A percentile compares a stretch with the other conserved stretches of the same genome.
phyloP scores from a whole-genome alignment of 1,140 invertebrate genomes.

The Helicorthomorpha holstii region DNA sequence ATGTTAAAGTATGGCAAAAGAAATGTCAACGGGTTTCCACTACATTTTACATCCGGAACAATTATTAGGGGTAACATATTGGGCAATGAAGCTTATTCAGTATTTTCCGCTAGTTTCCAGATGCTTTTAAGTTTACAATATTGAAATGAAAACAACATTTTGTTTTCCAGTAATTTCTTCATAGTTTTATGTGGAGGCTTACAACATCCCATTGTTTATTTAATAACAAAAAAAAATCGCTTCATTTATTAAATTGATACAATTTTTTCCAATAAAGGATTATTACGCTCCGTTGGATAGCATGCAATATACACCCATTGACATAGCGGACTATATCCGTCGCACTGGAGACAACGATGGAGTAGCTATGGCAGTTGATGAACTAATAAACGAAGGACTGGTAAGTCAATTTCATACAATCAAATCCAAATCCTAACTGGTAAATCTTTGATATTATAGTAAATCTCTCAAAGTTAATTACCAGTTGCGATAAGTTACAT shows the following conservation, averaged over 20 bases:
- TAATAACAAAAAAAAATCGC: not conserved
- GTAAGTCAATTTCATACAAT: constrained; percentile 31
- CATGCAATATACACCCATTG: constrained; percentile 6
- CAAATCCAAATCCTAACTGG: too few relatives aligned
- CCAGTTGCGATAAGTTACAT: too few relatives aligned
- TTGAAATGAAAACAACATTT: not conserved
- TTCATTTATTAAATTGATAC: not conserved
- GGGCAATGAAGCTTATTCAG: not conserved
- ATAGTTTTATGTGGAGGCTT: too few relatives aligned
- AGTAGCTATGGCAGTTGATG: constrained; percentile 49
- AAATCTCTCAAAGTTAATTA: too few relatives aligned
- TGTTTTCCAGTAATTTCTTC: not conserved
- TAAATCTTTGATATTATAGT: too few relatives aligned
- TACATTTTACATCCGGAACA: too few relatives aligned
- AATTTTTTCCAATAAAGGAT: not conserved
- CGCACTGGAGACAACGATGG: constrained; percentile 58
- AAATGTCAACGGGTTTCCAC: too few relatives aligned
- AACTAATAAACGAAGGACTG: constrained; percentile 49
- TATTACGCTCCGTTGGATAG: constrained; percentile 5
- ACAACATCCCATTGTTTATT: not conserved
- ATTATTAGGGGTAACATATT: too few relatives aligned
- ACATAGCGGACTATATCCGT: constrained; percentile 49
- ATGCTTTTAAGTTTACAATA: not conserved
- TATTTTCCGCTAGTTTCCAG: not conserved
- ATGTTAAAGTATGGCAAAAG: too few relatives aligned